A percentile compares a stretch with the other conserved stretches of the same genome.
These are phyloP conservation scores for Mesopsocus fuscifrons DNA, from an alignment of 2,888 invertebrate species.

Conservation along the genomic window DNA sequence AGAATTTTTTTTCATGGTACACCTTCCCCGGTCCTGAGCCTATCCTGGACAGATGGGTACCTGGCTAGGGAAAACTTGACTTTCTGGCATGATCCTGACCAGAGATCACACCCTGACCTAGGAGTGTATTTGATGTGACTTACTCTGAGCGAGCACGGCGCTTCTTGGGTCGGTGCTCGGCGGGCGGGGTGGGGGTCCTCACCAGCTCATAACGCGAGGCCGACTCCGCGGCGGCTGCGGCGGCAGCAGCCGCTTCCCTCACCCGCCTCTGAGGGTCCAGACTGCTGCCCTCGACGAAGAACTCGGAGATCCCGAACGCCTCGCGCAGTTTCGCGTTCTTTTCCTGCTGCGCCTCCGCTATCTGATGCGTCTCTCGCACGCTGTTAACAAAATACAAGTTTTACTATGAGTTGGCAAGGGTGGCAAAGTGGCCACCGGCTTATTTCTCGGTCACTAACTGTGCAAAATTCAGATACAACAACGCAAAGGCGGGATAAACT, in stretches of 20 bases:
- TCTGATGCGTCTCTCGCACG: conserved; percentile 88
- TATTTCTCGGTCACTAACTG: conserved; percentile 6
- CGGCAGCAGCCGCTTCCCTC: conserved; percentile 29
- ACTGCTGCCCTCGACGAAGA: conserved; percentile 85
- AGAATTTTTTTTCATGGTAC: no score
- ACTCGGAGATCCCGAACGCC: conserved; percentile 87
- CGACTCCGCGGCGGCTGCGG: conserved; percentile 23
- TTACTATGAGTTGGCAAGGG: conserved; percentile 2
- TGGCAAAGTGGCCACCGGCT: conserved; percentile 3
- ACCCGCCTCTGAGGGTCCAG: conserved; percentile 62
- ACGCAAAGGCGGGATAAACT: conserved; percentile 12
- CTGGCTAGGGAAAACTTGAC: no score
- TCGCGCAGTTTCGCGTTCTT: conserved; percentile 85
- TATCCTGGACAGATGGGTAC: no score
- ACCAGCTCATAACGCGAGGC: conserved; percentile 48
- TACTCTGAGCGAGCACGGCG: conserved; percentile 19
- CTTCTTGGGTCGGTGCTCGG: conserved; percentile 24
- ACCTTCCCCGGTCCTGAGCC: no score
- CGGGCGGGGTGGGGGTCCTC: conserved; percentile 51
- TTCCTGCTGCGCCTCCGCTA: conserved; percentile 88
- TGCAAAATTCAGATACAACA: no score
- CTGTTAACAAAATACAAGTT: conserved; percentile 29
- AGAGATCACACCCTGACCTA: no score
- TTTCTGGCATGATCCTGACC: no score
- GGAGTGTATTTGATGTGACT: no score